Evolutionary conservation across 92 coral and sea anemone genomes (phyloP).

Genomic region (Zoanthus solanderi): DNA sequence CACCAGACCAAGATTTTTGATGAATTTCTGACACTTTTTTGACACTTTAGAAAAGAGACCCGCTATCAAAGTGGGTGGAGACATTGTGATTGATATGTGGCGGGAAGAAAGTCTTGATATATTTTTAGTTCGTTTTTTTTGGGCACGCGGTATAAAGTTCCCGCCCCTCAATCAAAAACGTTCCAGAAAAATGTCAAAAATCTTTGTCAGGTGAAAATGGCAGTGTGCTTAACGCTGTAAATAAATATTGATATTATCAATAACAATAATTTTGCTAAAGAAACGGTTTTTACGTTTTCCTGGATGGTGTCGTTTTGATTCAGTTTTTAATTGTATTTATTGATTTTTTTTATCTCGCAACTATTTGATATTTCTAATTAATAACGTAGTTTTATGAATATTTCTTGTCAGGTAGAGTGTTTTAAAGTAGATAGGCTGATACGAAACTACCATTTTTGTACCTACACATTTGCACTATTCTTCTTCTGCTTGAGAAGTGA

Average conservation of each 20-base stretch:
- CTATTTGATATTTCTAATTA: slow-evolving; percentile 1
- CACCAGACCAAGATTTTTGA: too few relatives aligned
- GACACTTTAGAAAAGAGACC: too few relatives aligned
- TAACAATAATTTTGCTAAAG: slow-evolving; percentile 9
- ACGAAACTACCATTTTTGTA: slow-evolving; percentile 10
- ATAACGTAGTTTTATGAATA: background rate
- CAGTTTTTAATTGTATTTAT: slow-evolving; percentile 2
- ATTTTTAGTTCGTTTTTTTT: too few relatives aligned
- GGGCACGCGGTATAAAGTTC: too few relatives aligned
- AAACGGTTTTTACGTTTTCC: slow-evolving; percentile 3
- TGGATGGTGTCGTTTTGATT: slow-evolving; percentile 12
- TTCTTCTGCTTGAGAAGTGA: slow-evolving; percentile 14
- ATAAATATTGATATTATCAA: background rate
- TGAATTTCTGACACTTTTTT: too few relatives aligned
- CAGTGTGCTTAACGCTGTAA: too few relatives aligned
- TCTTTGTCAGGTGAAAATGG: too few relatives aligned
- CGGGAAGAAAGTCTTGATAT: too few relatives aligned
- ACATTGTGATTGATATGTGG: too few relatives aligned
- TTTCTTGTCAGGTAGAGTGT: background rate
- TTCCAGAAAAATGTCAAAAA: too few relatives aligned
- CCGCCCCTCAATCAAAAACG: too few relatives aligned
- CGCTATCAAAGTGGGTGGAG: too few relatives aligned
- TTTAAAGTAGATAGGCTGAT: slow-evolving; percentile 7
- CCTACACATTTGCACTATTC: slow-evolving; percentile 1
- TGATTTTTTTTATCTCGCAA: background rate